Conservation (phyloP, 2,888 invertebrate species). For the Schizaphis graminum region DNA sequence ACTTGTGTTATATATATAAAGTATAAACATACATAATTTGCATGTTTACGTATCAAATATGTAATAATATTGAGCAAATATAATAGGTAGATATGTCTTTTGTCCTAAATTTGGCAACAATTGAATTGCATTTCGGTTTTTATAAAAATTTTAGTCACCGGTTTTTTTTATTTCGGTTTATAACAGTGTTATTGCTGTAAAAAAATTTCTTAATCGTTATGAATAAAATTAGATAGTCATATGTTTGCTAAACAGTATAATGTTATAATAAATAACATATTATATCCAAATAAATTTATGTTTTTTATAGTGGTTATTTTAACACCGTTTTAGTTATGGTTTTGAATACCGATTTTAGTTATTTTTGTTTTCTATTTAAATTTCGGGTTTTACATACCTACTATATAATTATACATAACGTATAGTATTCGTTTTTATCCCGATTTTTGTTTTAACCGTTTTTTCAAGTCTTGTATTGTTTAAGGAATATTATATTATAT, state of each 20-base stretch:
- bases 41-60: neutral
- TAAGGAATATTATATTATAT: neutral
- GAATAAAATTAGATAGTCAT: neutral
- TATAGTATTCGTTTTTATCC: neutral
- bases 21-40: no score
- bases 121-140: neutral
- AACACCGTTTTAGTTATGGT: neutral
- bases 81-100: neutral
- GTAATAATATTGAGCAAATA: conserved; percentile 45
- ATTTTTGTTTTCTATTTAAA: neutral
- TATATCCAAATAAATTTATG: neutral
- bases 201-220: neutral
- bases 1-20: neutral
- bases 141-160: no score
- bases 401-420: neutral
- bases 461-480: neutral
- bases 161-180: neutral
- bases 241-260: neutral
- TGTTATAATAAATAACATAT: neutral
- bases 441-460: neutral
- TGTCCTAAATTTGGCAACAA: neutral
- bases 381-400: neutral
- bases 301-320: neutral
- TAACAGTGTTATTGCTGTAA: neutral
- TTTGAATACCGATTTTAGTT: neutral